Base-by-base conservation (phyloP, 2,113 vertebrate genomes). In the Seriola quinqueradiata region DNA sequence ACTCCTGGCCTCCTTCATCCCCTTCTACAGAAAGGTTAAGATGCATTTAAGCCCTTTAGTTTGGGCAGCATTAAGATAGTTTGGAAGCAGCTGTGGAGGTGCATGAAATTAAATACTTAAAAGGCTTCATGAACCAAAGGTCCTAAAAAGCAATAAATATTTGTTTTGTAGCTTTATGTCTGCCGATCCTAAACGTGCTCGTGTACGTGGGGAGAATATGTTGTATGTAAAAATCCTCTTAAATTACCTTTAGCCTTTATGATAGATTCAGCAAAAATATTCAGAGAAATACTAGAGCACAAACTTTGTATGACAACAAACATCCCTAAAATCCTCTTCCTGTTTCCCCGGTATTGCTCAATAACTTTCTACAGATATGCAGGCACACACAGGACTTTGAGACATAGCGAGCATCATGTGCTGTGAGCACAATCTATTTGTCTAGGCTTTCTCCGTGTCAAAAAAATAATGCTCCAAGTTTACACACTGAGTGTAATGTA, bases 21-120 rank as follows among this genome's bases (percentile, higher is more conserved):
- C 4, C 13, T 42, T 76, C 70, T 25, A 67, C 60, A 10, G 21
- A 70, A 23, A 81, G 64, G 82, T 89, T 85, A 78, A 82, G 79
- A 86, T 46, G 80, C 92, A 96, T 94, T 96, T 95, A 96, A 94
- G 92, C 91, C 85, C 83, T 94, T 94, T 84, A 92, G 93, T 93
- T 28, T 90, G 79, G 89, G 83, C 92, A 88, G 85, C 61, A 92
- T 87, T 88, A 77, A 90, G 85, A 82, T 87, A 87, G 90, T 95
- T 92, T 78, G 88, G 85, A 81, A 94, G 89, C 75, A 89, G 90
- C 89, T 90, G 91, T 92, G 93, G 91, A 92, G 91, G 93, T 90
- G 92, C 93, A 94, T 89, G 89, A 92, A 94, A 89, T 90, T 59
- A 94, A 92, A 94, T 83, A 93, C 95, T 94, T 89, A 90, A 76